A percentile compares a stretch with the other conserved stretches of the same genome.
Evolutionary conservation across 2,797 vertebrate species (phyloP).

Genomic region (Clarias pachynema): DNA sequence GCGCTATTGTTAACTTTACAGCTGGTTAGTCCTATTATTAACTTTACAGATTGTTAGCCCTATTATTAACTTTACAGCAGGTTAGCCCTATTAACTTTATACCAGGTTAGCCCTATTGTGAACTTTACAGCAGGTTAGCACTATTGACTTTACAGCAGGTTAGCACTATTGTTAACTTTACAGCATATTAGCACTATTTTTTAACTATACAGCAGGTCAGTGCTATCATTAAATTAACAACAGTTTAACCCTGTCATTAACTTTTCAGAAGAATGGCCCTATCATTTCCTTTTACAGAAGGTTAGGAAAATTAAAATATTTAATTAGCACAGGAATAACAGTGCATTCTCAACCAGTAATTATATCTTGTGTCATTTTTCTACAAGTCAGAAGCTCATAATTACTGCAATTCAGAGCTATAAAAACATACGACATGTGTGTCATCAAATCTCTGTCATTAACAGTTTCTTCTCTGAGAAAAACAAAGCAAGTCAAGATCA

Average conservation of each 20-base stretch:
- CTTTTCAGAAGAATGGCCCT: background rate
- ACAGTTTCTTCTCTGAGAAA: background rate
- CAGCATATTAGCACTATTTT: background rate
- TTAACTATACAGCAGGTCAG: background rate
- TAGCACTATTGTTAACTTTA: background rate
- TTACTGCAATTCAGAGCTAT: constrained; percentile 14
- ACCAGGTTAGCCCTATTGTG: background rate
- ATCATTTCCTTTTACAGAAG: background rate
- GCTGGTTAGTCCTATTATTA: too few relatives aligned
- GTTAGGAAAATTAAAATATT: background rate
- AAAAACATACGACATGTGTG: background rate
- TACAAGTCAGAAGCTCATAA: constrained; percentile 8
- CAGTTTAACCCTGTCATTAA: background rate
- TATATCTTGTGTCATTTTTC: background rate
- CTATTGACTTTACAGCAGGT: background rate
- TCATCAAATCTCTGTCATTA: background rate
- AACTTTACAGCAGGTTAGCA: background rate
- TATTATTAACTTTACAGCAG: background rate
- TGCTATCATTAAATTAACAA: background rate
- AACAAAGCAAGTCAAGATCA: background rate
- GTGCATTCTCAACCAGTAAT: background rate
- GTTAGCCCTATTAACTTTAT: background rate
- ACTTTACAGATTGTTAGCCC: background rate
- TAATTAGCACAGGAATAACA: too few relatives aligned
- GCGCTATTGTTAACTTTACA: background rate